Evolutionary conservation across 2,113 vertebrate genomes (phyloP), one percentile per base, ranked within the genome.

Genomic region (Callorhinus ursinus): DNA sequence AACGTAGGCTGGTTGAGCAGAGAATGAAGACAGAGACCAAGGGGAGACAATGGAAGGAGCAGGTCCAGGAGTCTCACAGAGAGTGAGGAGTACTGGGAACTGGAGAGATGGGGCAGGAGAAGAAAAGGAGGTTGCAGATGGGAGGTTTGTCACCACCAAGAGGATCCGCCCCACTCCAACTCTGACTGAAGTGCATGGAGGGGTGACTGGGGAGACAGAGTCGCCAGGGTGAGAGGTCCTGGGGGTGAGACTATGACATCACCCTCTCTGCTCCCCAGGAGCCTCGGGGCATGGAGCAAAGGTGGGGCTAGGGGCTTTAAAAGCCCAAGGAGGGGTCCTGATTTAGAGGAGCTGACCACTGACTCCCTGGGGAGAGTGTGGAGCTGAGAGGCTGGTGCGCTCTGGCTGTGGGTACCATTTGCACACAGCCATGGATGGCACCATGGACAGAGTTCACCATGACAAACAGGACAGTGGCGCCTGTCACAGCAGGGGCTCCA

Each of bases 351-450:
- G 14, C 18, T 6, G 11, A n/a, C 46, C 5, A 1, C 6, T 67
- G 7, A 1, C 4, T 74, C 80, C 49, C 15, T 18, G 53, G 69
- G 46, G 57, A 31, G 39, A 51, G 55, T 4, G 6, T 28, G 42
- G 31, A 9, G 1, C 22, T 0, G 0, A 74, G 63, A 28, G 0
- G 1, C 24, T 4, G 1, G n/a, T 0, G 1, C 3, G 15, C 42
- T 3, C 63, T 13, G 1, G 12, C 15, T 18, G 4, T 12, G 49
- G 33, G 31, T 18, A 3, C 28, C 1, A 3, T 28, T 42, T 24
- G n/a, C 4, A 3, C 1, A 3, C 19, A 51, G 46, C 46, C 13
- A 2, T 3, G 28, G 51, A 31, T 13, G 1, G 10, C 19, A 6
- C 22, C 2, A 0, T 8, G 24, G 49, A 33, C 57, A 57, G 57